Evolutionary conservation across 2,113 vertebrate species (phyloP).

Genomic region (Glaucomys volans): DNA sequence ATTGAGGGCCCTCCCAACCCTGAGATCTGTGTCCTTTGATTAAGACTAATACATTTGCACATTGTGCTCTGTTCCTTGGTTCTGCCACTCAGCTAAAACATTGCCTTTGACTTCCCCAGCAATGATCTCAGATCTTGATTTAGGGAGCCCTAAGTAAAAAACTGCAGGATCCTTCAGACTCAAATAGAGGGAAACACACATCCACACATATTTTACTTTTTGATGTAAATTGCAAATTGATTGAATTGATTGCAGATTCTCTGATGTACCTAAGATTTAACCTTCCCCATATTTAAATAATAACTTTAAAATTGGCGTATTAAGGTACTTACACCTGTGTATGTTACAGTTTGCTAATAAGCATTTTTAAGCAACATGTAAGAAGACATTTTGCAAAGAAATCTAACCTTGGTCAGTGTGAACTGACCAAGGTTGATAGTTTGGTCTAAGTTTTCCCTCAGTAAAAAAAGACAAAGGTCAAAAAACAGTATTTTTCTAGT

Average conservation of each 20-base stretch:
- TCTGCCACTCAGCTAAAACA: background rate
- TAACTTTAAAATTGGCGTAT: background rate
- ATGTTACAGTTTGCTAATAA: background rate
- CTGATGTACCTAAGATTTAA: conserved; percentile 31
- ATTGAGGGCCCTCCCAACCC: background rate
- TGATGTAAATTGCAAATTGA: background rate
- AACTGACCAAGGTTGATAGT: background rate
- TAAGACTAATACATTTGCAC: background rate
- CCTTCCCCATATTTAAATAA: conserved; percentile 14
- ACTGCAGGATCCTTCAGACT: background rate
- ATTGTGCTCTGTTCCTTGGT: background rate
- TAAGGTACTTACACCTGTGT: background rate
- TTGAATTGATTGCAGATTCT: background rate
- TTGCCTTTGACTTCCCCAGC: background rate
- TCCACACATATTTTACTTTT: background rate
- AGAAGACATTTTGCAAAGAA: background rate
- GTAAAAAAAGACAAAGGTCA: conserved; percentile 67
- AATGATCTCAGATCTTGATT: background rate
- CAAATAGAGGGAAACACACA: background rate
- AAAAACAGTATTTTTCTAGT: conserved; percentile 64
- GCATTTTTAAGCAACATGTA: background rate
- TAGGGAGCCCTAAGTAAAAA: background rate
- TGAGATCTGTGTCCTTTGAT: background rate
- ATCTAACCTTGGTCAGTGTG: conserved; percentile 41
- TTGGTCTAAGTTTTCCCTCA: conserved; percentile 38